Conservation (phyloP, 2,888 invertebrate species). For the Synanthedon myopaeformis region DNA sequence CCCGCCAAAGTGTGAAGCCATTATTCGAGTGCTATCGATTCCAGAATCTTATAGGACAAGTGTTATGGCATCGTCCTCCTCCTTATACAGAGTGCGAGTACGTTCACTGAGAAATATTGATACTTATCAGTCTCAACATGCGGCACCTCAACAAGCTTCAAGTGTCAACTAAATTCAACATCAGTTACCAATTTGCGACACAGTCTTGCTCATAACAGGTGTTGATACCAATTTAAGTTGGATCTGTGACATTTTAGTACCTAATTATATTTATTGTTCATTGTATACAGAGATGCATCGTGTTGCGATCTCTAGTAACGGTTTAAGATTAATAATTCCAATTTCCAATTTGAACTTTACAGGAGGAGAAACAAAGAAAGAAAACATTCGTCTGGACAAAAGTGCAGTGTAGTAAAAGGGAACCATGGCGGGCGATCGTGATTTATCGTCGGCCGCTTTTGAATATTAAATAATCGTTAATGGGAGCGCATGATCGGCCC, state of each 20-base stretch:
- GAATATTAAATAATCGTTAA: constrained; percentile 72
- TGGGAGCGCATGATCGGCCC: constrained; percentile 71
- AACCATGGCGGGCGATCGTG: constrained; percentile 63
- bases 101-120: constrained; percentile 44
- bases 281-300: neutral
- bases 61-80: constrained; percentile 53
- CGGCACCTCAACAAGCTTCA: constrained; percentile 26
- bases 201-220: constrained; percentile 46
- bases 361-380: constrained; percentile 21
- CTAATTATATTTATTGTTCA: neutral
- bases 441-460: constrained; percentile 67
- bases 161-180: constrained; percentile 39
- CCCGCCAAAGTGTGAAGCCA: constrained; percentile 32
- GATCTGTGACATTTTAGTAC: neutral
- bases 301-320: neutral
- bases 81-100: constrained; percentile 46
- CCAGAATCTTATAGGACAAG: constrained; percentile 52
- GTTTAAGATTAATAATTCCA: neutral
- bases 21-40: constrained; percentile 36
- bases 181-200: constrained; percentile 48
- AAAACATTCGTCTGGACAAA: constrained; percentile 39
- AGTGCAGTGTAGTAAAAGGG: constrained; percentile 58
- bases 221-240: constrained; percentile 33
- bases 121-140: constrained; percentile 52
- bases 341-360: constrained; percentile 12